Base-by-base conservation (phyloP, 2,113 vertebrate species). In the Zosterops borbonicus region DNA sequence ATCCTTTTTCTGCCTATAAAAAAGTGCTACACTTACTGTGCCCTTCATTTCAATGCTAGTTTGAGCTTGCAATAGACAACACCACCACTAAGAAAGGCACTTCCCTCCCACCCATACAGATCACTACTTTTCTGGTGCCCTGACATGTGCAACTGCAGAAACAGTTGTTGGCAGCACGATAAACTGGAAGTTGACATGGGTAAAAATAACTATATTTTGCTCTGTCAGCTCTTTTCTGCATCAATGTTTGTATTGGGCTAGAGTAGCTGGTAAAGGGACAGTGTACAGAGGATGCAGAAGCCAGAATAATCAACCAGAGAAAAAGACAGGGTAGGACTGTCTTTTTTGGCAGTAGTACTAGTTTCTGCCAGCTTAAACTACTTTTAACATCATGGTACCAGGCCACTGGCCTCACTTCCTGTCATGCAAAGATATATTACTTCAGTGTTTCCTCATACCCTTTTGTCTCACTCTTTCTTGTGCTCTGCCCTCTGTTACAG, bases 131-230 rank as follows among this genome's bases (percentile, higher is more conserved):
- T 71, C 71, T 73, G 24, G 28, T 89, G 22, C n/a, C 29, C 37
- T 53, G 28, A 60, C 19, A 25, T 41, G 9, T 37, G 17, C 63
- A 46, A 46, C 67, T 39, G n/a, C 41, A 93, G 49, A 92, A 95
- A 37, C 14, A 85, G 49, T 91, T 87, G 70, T 65, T 90, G 31
- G 28, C 70, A 77, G 59, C 28, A 50, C 35, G 83, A 13, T 35
- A 59, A 93, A 76, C 4, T 2, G 58, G 67, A 92, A 93, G 67
- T 2, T 85, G 79, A 93, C 47, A 19, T 22, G 50, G 27, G 42
- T 83, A 93, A 96, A 95, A 96, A 94, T 69, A 85, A 80, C 53
- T 79, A 2, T 62, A 70, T 92, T 95, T 95, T 86, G 82, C 90
- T 92, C 8, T 0, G 31, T 88, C 93, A 77, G 92, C 71, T 88